Evolutionary conservation across 2,888 invertebrate species (phyloP).

Genomic region (Rosalia funebris): DNA sequence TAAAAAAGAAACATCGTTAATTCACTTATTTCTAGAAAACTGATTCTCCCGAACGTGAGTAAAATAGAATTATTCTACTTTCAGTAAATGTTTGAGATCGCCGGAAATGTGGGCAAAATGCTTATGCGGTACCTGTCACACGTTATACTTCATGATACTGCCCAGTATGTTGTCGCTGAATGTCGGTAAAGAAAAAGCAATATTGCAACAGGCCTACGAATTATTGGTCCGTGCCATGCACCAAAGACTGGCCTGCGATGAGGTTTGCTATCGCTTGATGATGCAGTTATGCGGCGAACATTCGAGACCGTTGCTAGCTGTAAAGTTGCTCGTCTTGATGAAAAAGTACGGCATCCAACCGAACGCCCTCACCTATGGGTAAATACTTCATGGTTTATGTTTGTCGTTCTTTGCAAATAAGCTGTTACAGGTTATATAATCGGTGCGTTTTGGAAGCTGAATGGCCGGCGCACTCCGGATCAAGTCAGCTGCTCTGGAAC

Average conservation of each 20-base stretch:
- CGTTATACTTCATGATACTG: conserved; percentile 92
- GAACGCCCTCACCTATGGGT: conserved; percentile 97
- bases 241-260: conserved; percentile 88
- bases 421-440: conserved; percentile 71
- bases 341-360: conserved; percentile 93
- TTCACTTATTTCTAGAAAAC: no score
- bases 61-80: no score
- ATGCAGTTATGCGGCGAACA: conserved; percentile 98
- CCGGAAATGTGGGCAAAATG: conserved; percentile 95
- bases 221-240: conserved; percentile 88
- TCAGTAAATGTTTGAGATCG: conserved; percentile 58
- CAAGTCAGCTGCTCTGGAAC: conserved; percentile 90
- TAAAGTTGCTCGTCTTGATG: conserved; percentile 90
- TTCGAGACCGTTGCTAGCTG: conserved; percentile 92
- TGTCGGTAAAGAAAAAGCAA: conserved; percentile 79
- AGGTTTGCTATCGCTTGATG: conserved; percentile 97
- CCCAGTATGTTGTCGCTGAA: conserved; percentile 83
- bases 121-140: conserved; percentile 87
- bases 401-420: no score
- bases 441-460: conserved; percentile 91
- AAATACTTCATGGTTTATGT: conserved; percentile 54
- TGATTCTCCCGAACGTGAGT: no score
- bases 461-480: conserved; percentile 81
- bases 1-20: no score
- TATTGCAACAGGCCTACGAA: conserved; percentile 84